phyloP scores from a whole-genome alignment of 1,140 invertebrate genomes.

The Zaprionus ornatus region DNA sequence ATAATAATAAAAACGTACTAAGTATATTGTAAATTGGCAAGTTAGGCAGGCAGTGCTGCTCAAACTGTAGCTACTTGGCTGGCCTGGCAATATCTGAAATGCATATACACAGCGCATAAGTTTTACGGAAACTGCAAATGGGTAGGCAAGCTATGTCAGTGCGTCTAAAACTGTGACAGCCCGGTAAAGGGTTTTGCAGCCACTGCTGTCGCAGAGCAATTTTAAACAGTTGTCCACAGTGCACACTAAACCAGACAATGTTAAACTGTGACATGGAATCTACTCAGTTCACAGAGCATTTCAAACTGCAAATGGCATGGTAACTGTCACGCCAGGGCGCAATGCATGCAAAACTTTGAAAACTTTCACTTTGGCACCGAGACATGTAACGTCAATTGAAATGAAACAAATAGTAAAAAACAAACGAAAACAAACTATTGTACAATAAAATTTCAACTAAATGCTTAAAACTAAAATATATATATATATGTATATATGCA shows the following conservation, averaged over 20 bases:
- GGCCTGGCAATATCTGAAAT: slow-evolving; percentile 79
- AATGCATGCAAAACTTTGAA: slow-evolving; percentile 45
- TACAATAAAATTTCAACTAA: slow-evolving; percentile 71
- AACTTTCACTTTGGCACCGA: slow-evolving; percentile 41
- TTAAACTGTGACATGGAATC: not conserved
- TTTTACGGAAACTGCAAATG: slow-evolving; percentile 6
- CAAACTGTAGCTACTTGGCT: slow-evolving; percentile 65
- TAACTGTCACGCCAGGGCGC: slow-evolving; percentile 26
- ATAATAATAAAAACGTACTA: slow-evolving; percentile 17
- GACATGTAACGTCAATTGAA: not conserved
- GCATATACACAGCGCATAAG: slow-evolving; percentile 48
- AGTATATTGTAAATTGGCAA: slow-evolving; percentile 14
- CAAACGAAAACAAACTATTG: slow-evolving; percentile 69
- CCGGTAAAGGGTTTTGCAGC: not conserved
- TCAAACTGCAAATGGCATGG: not conserved
- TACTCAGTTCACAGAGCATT: not conserved
- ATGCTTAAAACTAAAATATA: slow-evolving; percentile 39
- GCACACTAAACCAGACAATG: not conserved
- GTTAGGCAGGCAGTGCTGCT: slow-evolving; percentile 31
- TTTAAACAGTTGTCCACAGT: not conserved
- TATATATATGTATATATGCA: slow-evolving; percentile 6
- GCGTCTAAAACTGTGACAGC: slow-evolving; percentile 12
- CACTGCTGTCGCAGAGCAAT: not conserved
- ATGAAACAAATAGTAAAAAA: slow-evolving; percentile 32
- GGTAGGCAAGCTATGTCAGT: not conserved